A percentile compares a stretch with the other conserved stretches of the same genome.
Evolutionary conservation across 2,113 vertebrate genomes (phyloP).

Genomic region (Leptosomus discolor): DNA sequence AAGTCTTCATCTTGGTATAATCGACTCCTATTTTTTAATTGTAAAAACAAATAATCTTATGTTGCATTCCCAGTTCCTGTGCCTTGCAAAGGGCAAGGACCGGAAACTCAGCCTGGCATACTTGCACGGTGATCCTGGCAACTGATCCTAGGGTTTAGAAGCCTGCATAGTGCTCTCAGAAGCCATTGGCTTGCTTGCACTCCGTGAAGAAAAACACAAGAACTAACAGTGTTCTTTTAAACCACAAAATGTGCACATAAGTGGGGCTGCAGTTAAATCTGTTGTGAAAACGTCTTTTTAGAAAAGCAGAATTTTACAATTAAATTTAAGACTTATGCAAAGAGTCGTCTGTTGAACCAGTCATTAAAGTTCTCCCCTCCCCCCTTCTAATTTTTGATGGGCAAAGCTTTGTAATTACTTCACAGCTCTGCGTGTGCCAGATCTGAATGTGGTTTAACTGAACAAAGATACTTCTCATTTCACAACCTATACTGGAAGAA

Average conservation of each 20-base stretch:
- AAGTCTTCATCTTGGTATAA: background rate
- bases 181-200: background rate
- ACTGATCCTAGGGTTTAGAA: background rate
- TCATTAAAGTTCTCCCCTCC: background rate
- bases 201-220: background rate
- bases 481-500: background rate
- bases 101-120: background rate
- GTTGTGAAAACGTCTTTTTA: background rate
- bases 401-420: background rate
- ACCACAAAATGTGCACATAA: background rate
- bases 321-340: background rate
- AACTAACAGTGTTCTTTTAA: background rate
- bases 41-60: background rate
- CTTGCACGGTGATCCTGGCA: background rate
- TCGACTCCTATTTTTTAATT: background rate
- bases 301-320: background rate
- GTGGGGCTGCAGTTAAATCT: background rate
- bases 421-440: background rate
- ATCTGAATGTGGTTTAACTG: background rate
- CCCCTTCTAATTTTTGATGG: background rate
- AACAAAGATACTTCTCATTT: background rate
- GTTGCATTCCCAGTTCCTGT: background rate
- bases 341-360: background rate
- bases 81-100: background rate
- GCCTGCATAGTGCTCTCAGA: background rate